Base-by-base conservation (phyloP, 2,888 invertebrate species). In the Cistogaster globosa region DNA sequence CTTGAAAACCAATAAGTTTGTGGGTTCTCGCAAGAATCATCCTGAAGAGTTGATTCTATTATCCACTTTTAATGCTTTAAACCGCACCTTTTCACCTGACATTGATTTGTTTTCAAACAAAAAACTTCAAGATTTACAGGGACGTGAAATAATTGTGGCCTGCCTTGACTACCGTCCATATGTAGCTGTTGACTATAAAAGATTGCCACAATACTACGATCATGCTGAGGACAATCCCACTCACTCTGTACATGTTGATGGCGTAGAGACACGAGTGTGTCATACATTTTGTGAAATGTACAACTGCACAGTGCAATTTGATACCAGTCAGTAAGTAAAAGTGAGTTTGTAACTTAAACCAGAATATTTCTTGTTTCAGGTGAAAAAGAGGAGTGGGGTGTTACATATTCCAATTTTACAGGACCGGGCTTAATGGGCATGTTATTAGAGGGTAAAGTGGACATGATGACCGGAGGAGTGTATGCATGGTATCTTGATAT, bases 371-470 rank as follows among this genome's bases (percentile, higher is more conserved):
- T 32, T 32, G 32, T 5, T 32, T 32, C 4, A 87, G 81, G 83
- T 11, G 87, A 94, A 79, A 91, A 91, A 42, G 92, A 93, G 5
- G 93, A 94, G 89, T 96, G 96, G 96, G 96, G 96, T 1, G 94
- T 94, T 84, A 93, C 95, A 45, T 95, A 93, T 88, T 93, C 94
- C 22, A 96, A 96, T 88, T 93, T 93, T 87, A 95, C 95, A 0
- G 95, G 95, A 3, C 93, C 93, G 86, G 96, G 96, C 22, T 90
- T 95, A 7, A 88, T 96, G 22, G 95, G 95, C 6, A 94, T 94
- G 89, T 92, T 96, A 0, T 91, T 93, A 16, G 93, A 93, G 83
- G 95, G 95, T 88, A 92, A 93, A n/a, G 94, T 94, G 8, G 95
- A 96, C 89, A 89, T 91, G 68, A 88, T 87, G 11, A 77, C 91